Conservation (phyloP, 2,797 vertebrate genomes). For the Mastacembelus armatus region DNA sequence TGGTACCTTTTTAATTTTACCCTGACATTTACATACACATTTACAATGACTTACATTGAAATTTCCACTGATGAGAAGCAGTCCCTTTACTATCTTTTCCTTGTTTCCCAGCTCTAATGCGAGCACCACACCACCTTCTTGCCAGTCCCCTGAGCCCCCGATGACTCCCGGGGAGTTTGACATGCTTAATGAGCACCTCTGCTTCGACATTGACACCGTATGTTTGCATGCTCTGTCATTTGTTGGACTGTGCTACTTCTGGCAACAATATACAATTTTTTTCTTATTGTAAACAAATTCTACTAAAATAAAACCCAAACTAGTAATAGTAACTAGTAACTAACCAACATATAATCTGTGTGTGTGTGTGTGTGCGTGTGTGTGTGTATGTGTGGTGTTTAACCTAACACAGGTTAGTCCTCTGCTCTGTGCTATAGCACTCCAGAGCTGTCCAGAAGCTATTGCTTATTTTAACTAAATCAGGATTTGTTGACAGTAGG, state of each 20-base stretch:
- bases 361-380: background rate
- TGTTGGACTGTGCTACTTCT: background rate
- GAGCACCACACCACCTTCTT: constrained; percentile 81
- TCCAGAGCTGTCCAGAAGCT: background rate
- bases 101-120: constrained; percentile 71
- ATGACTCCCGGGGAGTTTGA: constrained; percentile 95
- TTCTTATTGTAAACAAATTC: background rate
- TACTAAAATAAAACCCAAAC: background rate
- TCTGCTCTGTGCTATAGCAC: background rate
- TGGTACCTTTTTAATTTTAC: too few species aligned
- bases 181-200: constrained; percentile 91
- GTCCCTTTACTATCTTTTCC: background rate
- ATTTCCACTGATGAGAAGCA: background rate
- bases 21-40: background rate
- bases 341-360: background rate
- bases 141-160: constrained; percentile 91
- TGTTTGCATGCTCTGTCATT: constrained; percentile 47
- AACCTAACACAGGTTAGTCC: background rate
- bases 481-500: too few species aligned
- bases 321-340: background rate
- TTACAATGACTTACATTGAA: too few species aligned
- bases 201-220: constrained; percentile 90
- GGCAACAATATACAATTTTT: too few species aligned
- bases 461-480: background rate
- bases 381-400: too few species aligned